Evolutionary conservation across 2,113 vertebrate genomes (phyloP).

Genomic region (Phylloscopus trochiloides): DNA sequence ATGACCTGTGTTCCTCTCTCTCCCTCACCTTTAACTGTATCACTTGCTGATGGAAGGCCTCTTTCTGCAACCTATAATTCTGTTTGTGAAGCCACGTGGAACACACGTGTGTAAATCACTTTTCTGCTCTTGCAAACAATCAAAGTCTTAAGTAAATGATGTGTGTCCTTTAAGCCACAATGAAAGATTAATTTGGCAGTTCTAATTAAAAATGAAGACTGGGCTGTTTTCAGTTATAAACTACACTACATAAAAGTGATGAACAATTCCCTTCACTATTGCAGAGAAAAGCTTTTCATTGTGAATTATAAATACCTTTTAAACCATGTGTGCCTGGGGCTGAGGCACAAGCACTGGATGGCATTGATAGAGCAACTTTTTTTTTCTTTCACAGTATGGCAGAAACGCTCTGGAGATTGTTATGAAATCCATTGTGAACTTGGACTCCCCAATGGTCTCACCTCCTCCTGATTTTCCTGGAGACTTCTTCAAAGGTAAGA

Average conservation of each 20-base stretch:
- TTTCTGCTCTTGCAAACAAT: neutral
- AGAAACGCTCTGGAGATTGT: slow-evolving; percentile 97
- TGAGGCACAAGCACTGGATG: neutral
- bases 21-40: neutral
- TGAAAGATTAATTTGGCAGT: neutral
- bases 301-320: neutral
- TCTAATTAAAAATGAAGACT: neutral
- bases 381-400: slow-evolving; percentile 82
- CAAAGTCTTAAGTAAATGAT: neutral
- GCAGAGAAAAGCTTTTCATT: neutral
- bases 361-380: neutral
- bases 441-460: slow-evolving; percentile 90
- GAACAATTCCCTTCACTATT: neutral
- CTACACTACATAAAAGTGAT: neutral
- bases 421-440: slow-evolving; percentile 98
- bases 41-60: neutral
- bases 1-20: neutral
- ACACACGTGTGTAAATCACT: neutral
- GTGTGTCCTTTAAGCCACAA: neutral
- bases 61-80: neutral
- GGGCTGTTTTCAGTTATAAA: neutral
- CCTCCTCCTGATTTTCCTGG: slow-evolving; percentile 91
- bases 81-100: neutral
- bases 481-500: slow-evolving; percentile 96
- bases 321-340: neutral